phyloP scores from a whole-genome alignment of 2,888 invertebrate genomes.

The Lepidocyrtinus sp. region DNA sequence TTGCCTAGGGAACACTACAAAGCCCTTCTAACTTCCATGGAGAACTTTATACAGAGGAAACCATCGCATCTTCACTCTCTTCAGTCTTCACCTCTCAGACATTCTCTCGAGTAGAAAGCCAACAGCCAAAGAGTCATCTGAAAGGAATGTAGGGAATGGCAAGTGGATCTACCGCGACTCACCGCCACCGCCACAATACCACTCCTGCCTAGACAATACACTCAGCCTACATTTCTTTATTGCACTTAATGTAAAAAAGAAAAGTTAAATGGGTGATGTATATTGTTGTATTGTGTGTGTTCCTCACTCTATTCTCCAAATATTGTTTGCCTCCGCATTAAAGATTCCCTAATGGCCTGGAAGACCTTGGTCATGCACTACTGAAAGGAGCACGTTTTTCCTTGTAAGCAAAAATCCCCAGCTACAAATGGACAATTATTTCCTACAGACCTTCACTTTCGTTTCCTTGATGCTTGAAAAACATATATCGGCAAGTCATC shows the following conservation, averaged over 20 bases:
- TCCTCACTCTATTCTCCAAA: not conserved
- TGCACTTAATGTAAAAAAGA: not conserved
- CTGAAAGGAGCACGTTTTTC: slow-evolving; percentile 13
- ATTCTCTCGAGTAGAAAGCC: not conserved
- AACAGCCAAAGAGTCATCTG: slow-evolving; percentile 1
- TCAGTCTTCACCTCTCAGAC: slow-evolving; percentile 10
- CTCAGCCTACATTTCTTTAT: not conserved
- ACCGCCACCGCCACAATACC: not conserved
- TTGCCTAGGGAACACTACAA: no score
- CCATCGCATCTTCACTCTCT: no score
- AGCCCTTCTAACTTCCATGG: no score
- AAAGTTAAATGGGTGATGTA: not conserved
- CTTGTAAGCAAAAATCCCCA: not conserved
- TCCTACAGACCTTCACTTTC: slow-evolving; percentile 37
- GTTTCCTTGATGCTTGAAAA: not conserved
- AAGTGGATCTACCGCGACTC: not conserved
- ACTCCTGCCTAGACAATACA: not conserved
- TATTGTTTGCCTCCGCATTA: not conserved
- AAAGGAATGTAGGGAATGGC: not conserved
- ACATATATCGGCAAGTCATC: not conserved
- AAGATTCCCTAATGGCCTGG: slow-evolving; percentile 21
- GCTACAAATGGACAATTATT: slow-evolving; percentile 5
- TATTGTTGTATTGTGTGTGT: not conserved
- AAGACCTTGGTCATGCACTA: slow-evolving; percentile 34
- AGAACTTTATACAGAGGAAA: no score